Percentiles rank a stretch among this genome's conserved stretches.
Evolutionary conservation across 2,113 vertebrate species (phyloP).

Genomic region (Plectropomus leopardus): DNA sequence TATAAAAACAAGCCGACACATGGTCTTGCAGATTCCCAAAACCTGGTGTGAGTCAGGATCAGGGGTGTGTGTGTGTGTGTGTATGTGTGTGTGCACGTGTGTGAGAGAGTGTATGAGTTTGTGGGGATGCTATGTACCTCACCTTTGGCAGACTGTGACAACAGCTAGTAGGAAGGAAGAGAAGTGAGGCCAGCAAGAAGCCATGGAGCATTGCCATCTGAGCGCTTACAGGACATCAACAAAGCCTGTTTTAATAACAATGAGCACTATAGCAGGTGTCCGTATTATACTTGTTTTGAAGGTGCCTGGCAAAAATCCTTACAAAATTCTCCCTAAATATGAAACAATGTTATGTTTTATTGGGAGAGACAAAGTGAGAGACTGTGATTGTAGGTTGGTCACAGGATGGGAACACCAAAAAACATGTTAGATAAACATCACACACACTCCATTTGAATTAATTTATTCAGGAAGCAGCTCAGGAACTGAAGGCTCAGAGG

Average conservation of each 20-base stretch:
- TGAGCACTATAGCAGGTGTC: conserved; percentile 75
- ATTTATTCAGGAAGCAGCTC: conserved; percentile 61
- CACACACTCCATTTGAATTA: conserved; percentile 57
- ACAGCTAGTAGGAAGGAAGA: conserved; percentile 72
- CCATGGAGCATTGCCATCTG: conserved; percentile 72
- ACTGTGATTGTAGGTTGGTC: conserved; percentile 47
- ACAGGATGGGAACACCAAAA: conserved; percentile 59
- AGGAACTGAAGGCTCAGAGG: conserved; percentile 43
- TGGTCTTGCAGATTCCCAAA: conserved; percentile 60
- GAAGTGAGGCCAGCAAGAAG: conserved; percentile 61
- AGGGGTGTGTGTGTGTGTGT: conserved; percentile 52
- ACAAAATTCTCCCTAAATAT: conserved; percentile 49
- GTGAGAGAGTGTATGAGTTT: conserved; percentile 14
- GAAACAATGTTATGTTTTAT: conserved; percentile 61
- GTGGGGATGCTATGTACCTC: conserved; percentile 46
- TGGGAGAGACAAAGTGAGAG: conserved; percentile 30
- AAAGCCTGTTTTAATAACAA: conserved; percentile 74
- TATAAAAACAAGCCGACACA: conserved; percentile 63
- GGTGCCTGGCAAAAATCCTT: conserved; percentile 51
- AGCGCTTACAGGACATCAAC: conserved; percentile 63
- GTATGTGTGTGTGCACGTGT: conserved; percentile 11
- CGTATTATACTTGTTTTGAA: conserved; percentile 60
- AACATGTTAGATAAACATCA: conserved; percentile 66
- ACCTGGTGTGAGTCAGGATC: conserved; percentile 68
- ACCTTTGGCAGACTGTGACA: conserved; percentile 62